Percentiles rank a stretch among this genome's conserved stretches.
Evolutionary conservation across 2,797 vertebrate genomes (phyloP).

Genomic region (Pipistrellus pipistrellus): DNA sequence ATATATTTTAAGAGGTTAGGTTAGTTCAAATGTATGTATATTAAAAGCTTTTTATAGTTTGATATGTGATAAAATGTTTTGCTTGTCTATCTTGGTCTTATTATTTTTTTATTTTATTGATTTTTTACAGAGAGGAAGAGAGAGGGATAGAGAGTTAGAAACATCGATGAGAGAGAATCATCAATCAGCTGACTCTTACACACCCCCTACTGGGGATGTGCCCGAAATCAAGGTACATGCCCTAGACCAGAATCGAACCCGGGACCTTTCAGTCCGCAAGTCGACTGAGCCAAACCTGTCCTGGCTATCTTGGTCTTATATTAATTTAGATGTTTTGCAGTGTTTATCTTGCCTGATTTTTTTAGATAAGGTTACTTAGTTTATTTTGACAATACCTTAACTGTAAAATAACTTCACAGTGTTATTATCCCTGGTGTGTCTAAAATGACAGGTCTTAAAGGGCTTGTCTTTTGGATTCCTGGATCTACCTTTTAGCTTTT

Average conservation of each 20-base stretch:
- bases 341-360: constrained; percentile 1
- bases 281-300: no score
- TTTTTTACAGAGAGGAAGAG: no score
- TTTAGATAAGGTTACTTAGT: constrained; percentile 46
- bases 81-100: constrained; percentile 3
- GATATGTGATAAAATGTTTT: constrained; percentile 30
- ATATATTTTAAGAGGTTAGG: constrained; percentile 14
- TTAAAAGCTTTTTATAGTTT: constrained; percentile 51
- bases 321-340: constrained; percentile 40
- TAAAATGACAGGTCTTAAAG: background rate
- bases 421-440: background rate
- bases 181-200: no score
- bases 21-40: background rate
- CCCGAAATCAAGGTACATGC: no score
- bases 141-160: no score
- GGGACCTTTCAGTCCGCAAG: no score
- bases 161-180: no score
- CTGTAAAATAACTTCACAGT: background rate
- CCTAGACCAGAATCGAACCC: no score
- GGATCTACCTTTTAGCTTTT: constrained; percentile 21
- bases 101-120: no score
- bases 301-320: constrained; percentile 10
- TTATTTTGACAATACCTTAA: constrained; percentile 30
- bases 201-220: no score
- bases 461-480: background rate